phyloP scores from a whole-genome alignment of 2,113 vertebrate species.

The Dicentrarchus labrax region DNA sequence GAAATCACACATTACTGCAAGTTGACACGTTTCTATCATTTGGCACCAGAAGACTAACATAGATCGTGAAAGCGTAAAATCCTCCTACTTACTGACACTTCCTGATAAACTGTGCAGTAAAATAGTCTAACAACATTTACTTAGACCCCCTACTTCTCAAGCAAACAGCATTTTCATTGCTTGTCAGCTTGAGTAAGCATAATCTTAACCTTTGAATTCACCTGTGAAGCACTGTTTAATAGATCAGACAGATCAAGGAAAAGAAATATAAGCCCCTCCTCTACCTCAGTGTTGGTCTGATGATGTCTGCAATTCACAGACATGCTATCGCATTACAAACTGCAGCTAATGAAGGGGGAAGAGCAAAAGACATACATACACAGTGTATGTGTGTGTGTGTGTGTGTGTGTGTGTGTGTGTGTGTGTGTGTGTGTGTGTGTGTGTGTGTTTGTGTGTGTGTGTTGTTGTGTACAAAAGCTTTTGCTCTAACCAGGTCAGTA shows the following conservation, averaged over 20 bases:
- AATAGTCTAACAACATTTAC: constrained; percentile 62
- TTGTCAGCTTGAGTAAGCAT: background rate
- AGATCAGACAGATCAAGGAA: background rate
- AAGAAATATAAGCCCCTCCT: background rate
- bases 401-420: too few relatives aligned
- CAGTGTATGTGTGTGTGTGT: background rate
- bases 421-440: background rate
- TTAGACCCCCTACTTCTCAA: constrained; percentile 42
- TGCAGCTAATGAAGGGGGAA: background rate
- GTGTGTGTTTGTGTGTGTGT: too few relatives aligned
- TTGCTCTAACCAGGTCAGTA: constrained; percentile 24
- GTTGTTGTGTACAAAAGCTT: constrained; percentile 1
- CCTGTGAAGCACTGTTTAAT: background rate
- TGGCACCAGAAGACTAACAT: constrained; percentile 44
- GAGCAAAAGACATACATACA: background rate
- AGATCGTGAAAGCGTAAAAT: constrained; percentile 3
- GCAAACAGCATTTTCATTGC: constrained; percentile 63
- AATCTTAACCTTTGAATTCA: background rate
- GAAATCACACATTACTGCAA: constrained; percentile 73
- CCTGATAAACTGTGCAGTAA: constrained; percentile 51
- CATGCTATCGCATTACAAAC: background rate
- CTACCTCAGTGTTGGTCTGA: background rate
- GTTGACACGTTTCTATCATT: constrained; percentile 57
- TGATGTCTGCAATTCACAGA: background rate
- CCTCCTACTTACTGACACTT: constrained; percentile 28